These are phyloP conservation scores for Scaptodrosophila latifasciaeformis DNA, from an alignment of 2,888 invertebrate species.

Conservation along the genomic window DNA sequence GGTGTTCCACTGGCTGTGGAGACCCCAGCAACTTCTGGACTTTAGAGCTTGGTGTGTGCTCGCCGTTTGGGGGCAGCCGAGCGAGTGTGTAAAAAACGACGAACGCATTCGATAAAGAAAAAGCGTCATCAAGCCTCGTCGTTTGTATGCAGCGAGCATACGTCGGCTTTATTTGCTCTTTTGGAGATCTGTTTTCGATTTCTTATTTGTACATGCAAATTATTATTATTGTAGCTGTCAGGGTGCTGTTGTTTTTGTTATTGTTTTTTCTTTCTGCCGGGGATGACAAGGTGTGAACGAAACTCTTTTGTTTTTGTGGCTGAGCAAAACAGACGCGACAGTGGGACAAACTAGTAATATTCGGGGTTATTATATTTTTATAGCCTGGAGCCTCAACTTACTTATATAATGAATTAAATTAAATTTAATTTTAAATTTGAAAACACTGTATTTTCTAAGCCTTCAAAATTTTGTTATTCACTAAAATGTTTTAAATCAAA, in stretches of 20 bases:
- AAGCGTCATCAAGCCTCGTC: slow-evolving; percentile 36
- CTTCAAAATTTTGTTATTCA: too few relatives aligned
- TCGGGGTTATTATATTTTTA: too few relatives aligned
- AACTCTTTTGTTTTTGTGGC: slow-evolving; percentile 29
- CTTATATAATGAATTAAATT: too few relatives aligned
- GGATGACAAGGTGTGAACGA: slow-evolving; percentile 41
- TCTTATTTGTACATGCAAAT: slow-evolving; percentile 14
- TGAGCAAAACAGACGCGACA: not conserved
- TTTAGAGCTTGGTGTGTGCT: slow-evolving; percentile 10
- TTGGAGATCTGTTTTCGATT: slow-evolving; percentile 23
- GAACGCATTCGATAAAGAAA: slow-evolving; percentile 29
- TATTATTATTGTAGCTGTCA: slow-evolving; percentile 1
- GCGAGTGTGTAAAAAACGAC: slow-evolving; percentile 38
- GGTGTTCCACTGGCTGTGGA: too few relatives aligned
- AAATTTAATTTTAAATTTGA: too few relatives aligned
- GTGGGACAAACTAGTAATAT: not conserved
- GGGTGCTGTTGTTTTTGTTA: slow-evolving; percentile 15
- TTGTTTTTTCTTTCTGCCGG: slow-evolving; percentile 24
- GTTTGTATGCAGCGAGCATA: slow-evolving; percentile 56
- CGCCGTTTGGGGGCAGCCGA: slow-evolving; percentile 51
- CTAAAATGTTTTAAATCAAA: too few relatives aligned
- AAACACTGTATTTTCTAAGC: too few relatives aligned
- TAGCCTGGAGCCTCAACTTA: too few relatives aligned
- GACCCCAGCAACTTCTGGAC: too few relatives aligned
- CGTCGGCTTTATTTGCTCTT: slow-evolving; percentile 40